phyloP scores from a whole-genome alignment of 2,888 invertebrate species.

The Dioctria linearis region DNA sequence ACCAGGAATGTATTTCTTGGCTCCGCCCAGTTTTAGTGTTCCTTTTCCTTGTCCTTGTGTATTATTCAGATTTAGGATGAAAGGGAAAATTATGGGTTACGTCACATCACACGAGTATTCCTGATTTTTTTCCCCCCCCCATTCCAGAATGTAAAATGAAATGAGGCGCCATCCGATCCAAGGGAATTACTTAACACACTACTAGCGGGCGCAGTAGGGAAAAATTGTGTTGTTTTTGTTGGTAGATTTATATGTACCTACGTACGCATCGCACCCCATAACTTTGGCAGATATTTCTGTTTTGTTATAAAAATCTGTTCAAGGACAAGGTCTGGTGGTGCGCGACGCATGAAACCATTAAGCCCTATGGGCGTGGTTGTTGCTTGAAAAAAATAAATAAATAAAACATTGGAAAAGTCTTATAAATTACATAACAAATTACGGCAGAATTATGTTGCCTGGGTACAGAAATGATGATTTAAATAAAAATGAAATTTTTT shows the following conservation, averaged over 20 bases:
- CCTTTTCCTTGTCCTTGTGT: constrained; percentile 52
- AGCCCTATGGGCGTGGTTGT: constrained; percentile 21
- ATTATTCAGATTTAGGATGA: constrained; percentile 56
- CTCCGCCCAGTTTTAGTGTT: constrained; percentile 59
- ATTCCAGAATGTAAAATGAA: background rate
- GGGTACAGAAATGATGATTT: too few relatives aligned
- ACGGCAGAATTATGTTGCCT: too few relatives aligned
- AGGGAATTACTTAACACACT: background rate
- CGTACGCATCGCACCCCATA: too few relatives aligned
- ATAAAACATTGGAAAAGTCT: too few relatives aligned
- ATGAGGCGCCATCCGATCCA: background rate
- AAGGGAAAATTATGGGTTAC: constrained; percentile 62
- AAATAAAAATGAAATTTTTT: background rate
- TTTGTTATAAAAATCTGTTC: background rate
- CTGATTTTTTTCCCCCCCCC: background rate
- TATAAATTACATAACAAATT: too few relatives aligned
- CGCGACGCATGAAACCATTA: background rate
- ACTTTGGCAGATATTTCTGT: too few relatives aligned
- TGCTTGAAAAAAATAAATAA: background rate
- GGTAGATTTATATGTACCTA: too few relatives aligned
- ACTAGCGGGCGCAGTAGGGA: background rate
- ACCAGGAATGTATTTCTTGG: constrained; percentile 41
- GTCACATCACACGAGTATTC: constrained; percentile 55
- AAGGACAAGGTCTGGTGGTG: constrained; percentile 24
- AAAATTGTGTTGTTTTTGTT: too few relatives aligned